Base-by-base conservation (phyloP, 2,888 invertebrate species). In the Drosophila phalerata region DNA sequence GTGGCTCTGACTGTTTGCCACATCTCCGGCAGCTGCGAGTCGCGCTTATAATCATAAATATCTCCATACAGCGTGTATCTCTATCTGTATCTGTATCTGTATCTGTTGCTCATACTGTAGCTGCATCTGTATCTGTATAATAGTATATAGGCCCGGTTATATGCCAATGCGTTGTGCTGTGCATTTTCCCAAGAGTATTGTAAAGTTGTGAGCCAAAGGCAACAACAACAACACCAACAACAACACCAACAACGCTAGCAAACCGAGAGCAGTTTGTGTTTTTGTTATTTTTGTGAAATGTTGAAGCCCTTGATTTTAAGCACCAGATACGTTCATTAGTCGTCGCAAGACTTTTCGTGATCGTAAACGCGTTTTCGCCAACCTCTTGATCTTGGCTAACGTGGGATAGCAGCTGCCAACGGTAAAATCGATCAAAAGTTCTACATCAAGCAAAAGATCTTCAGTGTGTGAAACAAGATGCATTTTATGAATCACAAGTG, bases 281-380 rank as follows among this genome's bases (percentile, higher is more conserved):
- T 51, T 58, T 60, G 57, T 43, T 60, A 73, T 80, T 89, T 89
- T 90, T 90, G 90, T 90, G 90, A 90, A 90, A 90, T 88, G 89
- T 82, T 81, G 87, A 73, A 90, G 90, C 91, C 90, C 91, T 91
- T 91, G 91, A 91, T 91, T 90, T 90, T 88, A 83, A 89, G 86
- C 89, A 88, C 74, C 79, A 82, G 88, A 84, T 87, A 90, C 89
- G 85, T 86, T 88, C 79, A 88, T 90, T 89, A 90, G 91, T 90
- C 85, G 87, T 84, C 82, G 88, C 82, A 89, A 89, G 88, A 85
- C 86, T 82, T 85, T 90, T 85, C 89, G 88, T 82, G 90, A 84
- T 87, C 83, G 83, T 83, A 85, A 89, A 89, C 90, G 90, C 88
- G 84, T 87, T 81, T 81, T 71, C 62, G 68, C 72, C 82, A 69